Evolutionary conservation across 2,888 invertebrate genomes (phyloP).

Genomic region (Agonum fuliginosum): DNA sequence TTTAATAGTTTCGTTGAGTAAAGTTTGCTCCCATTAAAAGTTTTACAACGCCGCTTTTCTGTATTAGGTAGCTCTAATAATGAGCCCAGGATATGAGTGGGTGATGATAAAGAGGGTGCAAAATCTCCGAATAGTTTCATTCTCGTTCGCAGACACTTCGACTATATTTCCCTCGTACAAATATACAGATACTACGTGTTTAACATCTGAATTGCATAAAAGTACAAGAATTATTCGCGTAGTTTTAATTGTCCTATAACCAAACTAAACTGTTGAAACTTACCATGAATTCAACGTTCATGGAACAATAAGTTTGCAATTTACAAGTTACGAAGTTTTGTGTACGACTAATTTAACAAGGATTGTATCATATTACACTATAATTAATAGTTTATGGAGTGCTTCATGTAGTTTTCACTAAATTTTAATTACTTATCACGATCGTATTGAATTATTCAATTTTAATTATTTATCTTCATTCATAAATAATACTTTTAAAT

Average conservation of each 20-base stretch:
- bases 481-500: no score
- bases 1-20: conserved; percentile 53
- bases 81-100: conserved; percentile 7
- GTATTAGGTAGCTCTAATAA: conserved; percentile 47
- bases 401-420: no score
- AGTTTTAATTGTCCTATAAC: conserved; percentile 6
- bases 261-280: no score
- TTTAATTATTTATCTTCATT: no score
- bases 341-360: no score
- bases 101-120: conserved; percentile 28
- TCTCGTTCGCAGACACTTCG: neutral
- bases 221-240: conserved; percentile 12
- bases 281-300: no score
- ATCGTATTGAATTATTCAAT: no score
- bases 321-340: no score
- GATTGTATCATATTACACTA: no score
- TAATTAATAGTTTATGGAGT: no score
- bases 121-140: conserved; percentile 28
- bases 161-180: neutral
- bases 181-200: conserved; percentile 9
- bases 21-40: conserved; percentile 51
- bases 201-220: conserved; percentile 22
- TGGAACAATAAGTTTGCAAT: no score
- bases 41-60: conserved; percentile 43
- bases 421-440: no score